These are phyloP conservation scores for Vannuccia rotundouncinata DNA, from an alignment of 2,888 invertebrate species.

Conservation along the genomic window DNA sequence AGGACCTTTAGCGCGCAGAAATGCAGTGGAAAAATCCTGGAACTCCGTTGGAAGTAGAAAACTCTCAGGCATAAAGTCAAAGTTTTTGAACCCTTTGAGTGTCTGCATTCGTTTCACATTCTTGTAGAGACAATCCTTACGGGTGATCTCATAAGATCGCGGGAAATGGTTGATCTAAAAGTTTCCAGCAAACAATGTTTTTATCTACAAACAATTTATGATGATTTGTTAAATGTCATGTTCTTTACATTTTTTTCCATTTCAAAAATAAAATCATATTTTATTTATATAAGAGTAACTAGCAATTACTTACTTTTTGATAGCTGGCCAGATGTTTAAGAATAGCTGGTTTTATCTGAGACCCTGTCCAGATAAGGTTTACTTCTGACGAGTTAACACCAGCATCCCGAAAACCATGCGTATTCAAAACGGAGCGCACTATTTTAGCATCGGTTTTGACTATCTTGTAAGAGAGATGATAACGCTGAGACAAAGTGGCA, in stretches of 20 bases:
- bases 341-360: conserved; percentile 69
- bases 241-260: too few species aligned
- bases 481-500: neutral
- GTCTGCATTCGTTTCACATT: conserved; percentile 57
- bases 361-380: conserved; percentile 83
- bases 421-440: conserved; percentile 50
- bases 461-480: conserved; percentile 54
- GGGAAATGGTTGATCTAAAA: conserved; percentile 94
- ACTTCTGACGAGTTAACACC: conserved; percentile 69
- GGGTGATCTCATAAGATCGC: conserved; percentile 77
- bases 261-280: too few species aligned
- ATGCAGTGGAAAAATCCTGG: conserved; percentile 60
- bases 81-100: conserved; percentile 69
- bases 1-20: conserved; percentile 71
- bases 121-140: conserved; percentile 81
- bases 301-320: conserved; percentile 65
- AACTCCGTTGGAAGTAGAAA: conserved; percentile 88
- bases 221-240: too few species aligned
- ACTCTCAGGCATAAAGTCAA: conserved; percentile 88
- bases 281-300: too few species aligned
- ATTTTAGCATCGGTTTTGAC: conserved; percentile 57
- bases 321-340: conserved; percentile 72
- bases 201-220: too few species aligned
- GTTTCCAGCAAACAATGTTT: too few species aligned
- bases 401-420: conserved; percentile 56